Conservation (phyloP, 2,888 invertebrate species). For the Gandaritis pyraliata region DNA sequence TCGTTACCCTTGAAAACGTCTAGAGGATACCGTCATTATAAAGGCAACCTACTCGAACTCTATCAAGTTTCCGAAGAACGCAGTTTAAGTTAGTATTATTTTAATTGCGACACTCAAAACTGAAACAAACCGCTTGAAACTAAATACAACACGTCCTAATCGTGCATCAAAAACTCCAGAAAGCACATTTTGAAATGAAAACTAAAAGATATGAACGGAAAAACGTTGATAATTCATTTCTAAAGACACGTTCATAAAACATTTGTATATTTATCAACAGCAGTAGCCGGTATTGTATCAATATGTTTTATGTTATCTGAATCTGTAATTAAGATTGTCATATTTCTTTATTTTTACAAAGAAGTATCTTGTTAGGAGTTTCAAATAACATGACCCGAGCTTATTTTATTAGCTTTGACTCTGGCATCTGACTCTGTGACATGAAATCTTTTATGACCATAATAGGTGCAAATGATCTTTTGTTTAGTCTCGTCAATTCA, state of each 20-base stretch:
- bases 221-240: slow-evolving; percentile 15
- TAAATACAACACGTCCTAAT: slow-evolving; percentile 36
- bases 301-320: slow-evolving; percentile 42
- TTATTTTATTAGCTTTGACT: slow-evolving; percentile 24
- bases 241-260: slow-evolving; percentile 30
- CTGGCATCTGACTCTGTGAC: slow-evolving; percentile 24
- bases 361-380: slow-evolving; percentile 28
- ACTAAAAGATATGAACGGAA: slow-evolving; percentile 21
- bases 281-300: slow-evolving; percentile 34
- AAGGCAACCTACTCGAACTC: slow-evolving; percentile 17
- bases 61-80: slow-evolving; percentile 19
- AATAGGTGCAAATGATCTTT: slow-evolving; percentile 21
- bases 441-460: slow-evolving; percentile 27
- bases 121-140: slow-evolving; percentile 21
- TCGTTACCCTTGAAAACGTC: slow-evolving; percentile 79
- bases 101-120: slow-evolving; percentile 20
- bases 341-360: slow-evolving; percentile 37
- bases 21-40: slow-evolving; percentile 64
- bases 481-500: slow-evolving; percentile 36
- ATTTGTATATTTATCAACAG: slow-evolving; percentile 22
- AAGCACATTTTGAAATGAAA: slow-evolving; percentile 35
- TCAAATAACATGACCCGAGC: slow-evolving; percentile 27
- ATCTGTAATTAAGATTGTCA: slow-evolving; percentile 42
- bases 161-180: slow-evolving; percentile 28
- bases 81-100: slow-evolving; percentile 9